Percentiles rank a stretch among this genome's conserved stretches.
These are phyloP conservation scores for Drosophila pseudotakahashii DNA, from an alignment of 2,888 invertebrate genomes.

Conservation along the genomic window DNA sequence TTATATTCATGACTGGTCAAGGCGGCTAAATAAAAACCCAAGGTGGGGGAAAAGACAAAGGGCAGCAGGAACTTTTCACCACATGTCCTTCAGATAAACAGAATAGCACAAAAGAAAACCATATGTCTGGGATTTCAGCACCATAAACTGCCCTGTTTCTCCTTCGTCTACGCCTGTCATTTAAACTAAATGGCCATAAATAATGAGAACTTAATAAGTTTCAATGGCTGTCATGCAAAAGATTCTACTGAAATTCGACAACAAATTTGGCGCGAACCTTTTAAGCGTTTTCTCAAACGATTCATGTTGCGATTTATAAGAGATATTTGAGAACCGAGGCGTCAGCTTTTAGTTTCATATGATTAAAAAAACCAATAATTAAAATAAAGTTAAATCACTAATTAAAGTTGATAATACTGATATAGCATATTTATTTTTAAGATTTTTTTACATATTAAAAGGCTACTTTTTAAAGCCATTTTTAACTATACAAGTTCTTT, in stretches of 20 bases:
- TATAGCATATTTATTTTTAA: too few species aligned
- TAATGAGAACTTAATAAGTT: slow-evolving; percentile 47
- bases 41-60: not conserved
- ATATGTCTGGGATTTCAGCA: slow-evolving; percentile 63
- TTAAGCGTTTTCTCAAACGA: not conserved
- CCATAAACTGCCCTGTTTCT: slow-evolving; percentile 2
- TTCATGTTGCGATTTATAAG: too few species aligned
- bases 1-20: slow-evolving; percentile 42
- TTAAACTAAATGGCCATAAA: slow-evolving; percentile 64
- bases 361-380: too few species aligned
- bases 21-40: slow-evolving; percentile 1
- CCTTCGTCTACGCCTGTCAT: slow-evolving; percentile 7
- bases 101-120: slow-evolving; percentile 36
- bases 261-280: not conserved
- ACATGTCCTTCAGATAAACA: slow-evolving; percentile 32
- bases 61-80: slow-evolving; percentile 1
- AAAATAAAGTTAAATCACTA: too few species aligned
- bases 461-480: too few species aligned
- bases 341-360: too few species aligned
- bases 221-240: slow-evolving; percentile 10
- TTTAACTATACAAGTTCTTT: too few species aligned
- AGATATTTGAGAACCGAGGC: too few species aligned
- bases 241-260: not conserved
- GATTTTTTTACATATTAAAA: too few species aligned
- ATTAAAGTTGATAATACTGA: too few species aligned